phyloP scores from a whole-genome alignment of 2,797 vertebrate genomes.

The Fundulus diaphanus region DNA sequence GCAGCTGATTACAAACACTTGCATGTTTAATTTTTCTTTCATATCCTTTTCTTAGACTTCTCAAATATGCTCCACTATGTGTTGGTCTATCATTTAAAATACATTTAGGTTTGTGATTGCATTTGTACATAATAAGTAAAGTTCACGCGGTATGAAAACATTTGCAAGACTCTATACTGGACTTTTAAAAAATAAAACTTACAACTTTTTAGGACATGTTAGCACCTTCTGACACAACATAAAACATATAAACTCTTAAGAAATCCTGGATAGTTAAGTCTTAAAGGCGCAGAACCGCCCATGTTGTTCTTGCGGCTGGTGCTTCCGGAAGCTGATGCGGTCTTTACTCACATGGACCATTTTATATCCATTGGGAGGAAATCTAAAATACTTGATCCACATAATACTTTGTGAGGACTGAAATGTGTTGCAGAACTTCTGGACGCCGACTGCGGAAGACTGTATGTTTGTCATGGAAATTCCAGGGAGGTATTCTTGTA shows the following conservation, averaged over 20 bases:
- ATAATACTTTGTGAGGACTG: slow-evolving; percentile 9
- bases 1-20: too few species aligned
- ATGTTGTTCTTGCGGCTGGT: slow-evolving; percentile 14
- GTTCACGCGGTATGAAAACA: too few species aligned
- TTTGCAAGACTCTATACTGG: too few species aligned
- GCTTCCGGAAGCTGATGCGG: slow-evolving; percentile 10
- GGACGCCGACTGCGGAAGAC: background rate
- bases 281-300: background rate
- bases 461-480: background rate
- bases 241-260: background rate
- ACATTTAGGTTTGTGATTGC: background rate
- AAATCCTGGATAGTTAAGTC: background rate
- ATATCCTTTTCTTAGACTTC: background rate
- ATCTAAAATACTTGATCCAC: background rate
- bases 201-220: slow-evolving; percentile 23
- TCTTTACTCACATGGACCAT: slow-evolving; percentile 8
- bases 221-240: too few species aligned
- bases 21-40: too few species aligned
- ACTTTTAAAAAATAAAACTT: slow-evolving; percentile 48
- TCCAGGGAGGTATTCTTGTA: slow-evolving; percentile 1
- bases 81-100: background rate
- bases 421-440: slow-evolving; percentile 6
- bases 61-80: background rate
- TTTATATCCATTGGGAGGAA: background rate
- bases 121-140: too few species aligned